Conservation (phyloP, 2,888 invertebrate genomes). For the Spilarctia lutea region DNA sequence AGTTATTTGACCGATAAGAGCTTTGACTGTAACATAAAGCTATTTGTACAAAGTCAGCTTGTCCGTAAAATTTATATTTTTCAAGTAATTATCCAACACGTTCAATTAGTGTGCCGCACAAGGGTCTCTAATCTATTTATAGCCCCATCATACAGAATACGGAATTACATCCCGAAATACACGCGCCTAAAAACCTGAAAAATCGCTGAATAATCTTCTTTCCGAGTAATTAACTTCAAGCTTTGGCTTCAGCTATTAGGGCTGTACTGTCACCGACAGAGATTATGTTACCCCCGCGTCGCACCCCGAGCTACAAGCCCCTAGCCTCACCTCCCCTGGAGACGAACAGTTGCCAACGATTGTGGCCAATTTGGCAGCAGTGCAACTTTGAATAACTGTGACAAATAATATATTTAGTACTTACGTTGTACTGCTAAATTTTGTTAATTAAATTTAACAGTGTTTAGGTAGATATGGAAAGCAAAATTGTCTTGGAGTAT, state of each 20-base stretch:
- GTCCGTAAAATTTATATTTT: background rate
- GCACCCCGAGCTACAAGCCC: slow-evolving; percentile 16
- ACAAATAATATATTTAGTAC: slow-evolving; percentile 48
- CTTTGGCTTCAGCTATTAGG: slow-evolving; percentile 24
- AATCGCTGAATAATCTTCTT: slow-evolving; percentile 52
- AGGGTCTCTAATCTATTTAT: slow-evolving; percentile 5
- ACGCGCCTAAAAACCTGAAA: slow-evolving; percentile 36
- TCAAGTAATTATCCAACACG: background rate
- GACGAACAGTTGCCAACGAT: slow-evolving; percentile 45
- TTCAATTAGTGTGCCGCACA: background rate
- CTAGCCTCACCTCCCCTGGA: background rate
- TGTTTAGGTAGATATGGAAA: slow-evolving; percentile 14
- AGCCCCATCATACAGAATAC: slow-evolving; percentile 7
- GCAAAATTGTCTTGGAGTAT: background rate
- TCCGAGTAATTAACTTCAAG: slow-evolving; percentile 52
- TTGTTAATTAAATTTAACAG: slow-evolving; percentile 21
- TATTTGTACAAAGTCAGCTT: no score
- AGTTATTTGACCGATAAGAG: no score
- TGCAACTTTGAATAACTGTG: slow-evolving; percentile 40
- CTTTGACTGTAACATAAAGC: no score
- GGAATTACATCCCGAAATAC: slow-evolving; percentile 8
- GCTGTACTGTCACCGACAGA: slow-evolving; percentile 48
- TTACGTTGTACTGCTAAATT: slow-evolving; percentile 31
- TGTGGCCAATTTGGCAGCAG: slow-evolving; percentile 48
- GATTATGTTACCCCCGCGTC: slow-evolving; percentile 33